Conservation (phyloP, 2,797 vertebrate species). For the Sebastolobus altivelis region DNA sequence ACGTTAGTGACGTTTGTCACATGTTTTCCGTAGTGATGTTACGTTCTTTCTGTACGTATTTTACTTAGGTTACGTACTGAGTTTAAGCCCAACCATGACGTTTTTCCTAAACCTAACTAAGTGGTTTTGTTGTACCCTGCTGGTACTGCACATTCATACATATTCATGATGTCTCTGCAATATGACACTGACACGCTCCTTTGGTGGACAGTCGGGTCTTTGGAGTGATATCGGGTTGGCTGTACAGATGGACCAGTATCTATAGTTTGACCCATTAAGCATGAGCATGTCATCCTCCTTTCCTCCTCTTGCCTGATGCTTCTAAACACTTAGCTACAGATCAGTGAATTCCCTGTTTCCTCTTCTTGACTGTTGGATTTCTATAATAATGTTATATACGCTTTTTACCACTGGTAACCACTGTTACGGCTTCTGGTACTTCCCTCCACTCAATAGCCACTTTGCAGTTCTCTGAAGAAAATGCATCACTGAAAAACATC, state of each 20-base stretch:
- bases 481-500: neutral
- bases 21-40: no score
- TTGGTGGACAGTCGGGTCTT: no score
- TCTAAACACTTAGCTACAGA: neutral
- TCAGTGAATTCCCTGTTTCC: neutral
- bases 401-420: neutral
- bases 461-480: neutral
- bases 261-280: neutral
- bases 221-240: no score
- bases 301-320: neutral
- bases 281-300: neutral
- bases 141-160: no score
- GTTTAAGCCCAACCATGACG: no score
- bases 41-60: fast-evolving
- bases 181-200: no score
- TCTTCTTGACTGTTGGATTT: neutral
- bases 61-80: no score
- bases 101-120: no score
- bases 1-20: no score
- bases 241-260: neutral
- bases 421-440: neutral
- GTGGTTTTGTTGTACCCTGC: no score
- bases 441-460: neutral
- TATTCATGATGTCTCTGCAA: no score
- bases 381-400: neutral